Conservation (phyloP, 2,797 vertebrate genomes). For the Megalops cyprinoides region DNA sequence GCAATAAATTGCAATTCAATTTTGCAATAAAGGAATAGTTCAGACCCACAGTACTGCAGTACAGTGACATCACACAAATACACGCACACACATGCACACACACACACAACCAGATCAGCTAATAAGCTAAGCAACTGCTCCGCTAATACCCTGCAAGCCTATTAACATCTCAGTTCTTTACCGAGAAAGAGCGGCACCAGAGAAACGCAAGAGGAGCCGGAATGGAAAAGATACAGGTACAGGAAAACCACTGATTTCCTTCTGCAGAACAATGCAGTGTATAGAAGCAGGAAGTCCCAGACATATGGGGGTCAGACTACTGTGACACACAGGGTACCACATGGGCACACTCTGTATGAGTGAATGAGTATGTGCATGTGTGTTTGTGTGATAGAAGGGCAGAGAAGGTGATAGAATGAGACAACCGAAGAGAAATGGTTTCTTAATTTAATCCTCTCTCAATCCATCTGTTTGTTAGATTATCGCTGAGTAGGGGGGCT, state of each 20-base stretch:
- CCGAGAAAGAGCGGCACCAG: not conserved
- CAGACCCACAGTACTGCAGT: not conserved
- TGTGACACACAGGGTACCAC: not conserved
- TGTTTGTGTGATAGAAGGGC: no score
- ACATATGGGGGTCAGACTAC: not conserved
- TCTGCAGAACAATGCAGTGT: not conserved
- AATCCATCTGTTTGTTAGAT: slow-evolving; percentile 15
- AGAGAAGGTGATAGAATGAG: not conserved
- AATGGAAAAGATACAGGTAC: not conserved
- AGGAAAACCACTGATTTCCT: not conserved
- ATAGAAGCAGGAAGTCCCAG: not conserved
- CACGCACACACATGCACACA: not conserved
- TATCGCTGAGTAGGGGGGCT: not conserved
- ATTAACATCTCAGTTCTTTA: slow-evolving; percentile 25
- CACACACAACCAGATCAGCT: not conserved
- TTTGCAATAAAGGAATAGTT: not conserved
- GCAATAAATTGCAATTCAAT: not conserved
- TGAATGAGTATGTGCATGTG: not conserved
- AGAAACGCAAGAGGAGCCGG: not conserved
- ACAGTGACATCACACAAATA: not conserved
- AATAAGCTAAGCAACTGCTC: slow-evolving; percentile 16
- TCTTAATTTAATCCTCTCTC: slow-evolving; percentile 13
- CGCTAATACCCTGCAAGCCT: slow-evolving; percentile 23
- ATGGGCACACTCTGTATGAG: not conserved
- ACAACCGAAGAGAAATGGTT: not conserved